Percentiles rank a stretch among this genome's conserved stretches.
Evolutionary conservation across 2,113 vertebrate genomes (phyloP).

Genomic region (Tychaedon coryphoeus): DNA sequence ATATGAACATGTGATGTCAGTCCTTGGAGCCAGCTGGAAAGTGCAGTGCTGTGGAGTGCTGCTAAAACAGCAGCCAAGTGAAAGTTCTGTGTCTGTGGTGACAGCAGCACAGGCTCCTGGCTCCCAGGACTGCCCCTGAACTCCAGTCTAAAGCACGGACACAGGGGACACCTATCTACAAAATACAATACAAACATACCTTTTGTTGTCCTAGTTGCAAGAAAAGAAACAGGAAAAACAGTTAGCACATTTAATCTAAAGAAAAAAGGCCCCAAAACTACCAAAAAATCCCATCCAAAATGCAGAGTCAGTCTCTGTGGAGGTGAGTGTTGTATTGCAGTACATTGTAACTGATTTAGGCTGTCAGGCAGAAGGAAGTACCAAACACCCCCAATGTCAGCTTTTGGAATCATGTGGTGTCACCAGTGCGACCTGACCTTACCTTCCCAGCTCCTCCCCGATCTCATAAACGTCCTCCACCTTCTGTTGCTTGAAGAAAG

Average conservation of each 20-base stretch:
- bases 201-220: background rate
- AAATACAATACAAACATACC: background rate
- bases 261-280: background rate
- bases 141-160: background rate
- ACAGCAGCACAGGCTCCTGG: background rate
- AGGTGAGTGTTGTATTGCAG: background rate
- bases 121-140: background rate
- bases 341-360: background rate
- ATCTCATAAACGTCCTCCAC: slow-evolving; percentile 93
- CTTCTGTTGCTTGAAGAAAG: slow-evolving; percentile 91
- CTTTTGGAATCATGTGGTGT: background rate
- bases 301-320: background rate
- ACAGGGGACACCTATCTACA: background rate
- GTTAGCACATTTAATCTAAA: background rate
- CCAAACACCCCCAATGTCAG: background rate
- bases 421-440: slow-evolving; percentile 2
- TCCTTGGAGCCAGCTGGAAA: background rate
- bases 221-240: background rate
- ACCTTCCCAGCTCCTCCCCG: slow-evolving; percentile 91
- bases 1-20: background rate
- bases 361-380: background rate
- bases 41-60: background rate
- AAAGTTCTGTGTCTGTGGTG: background rate
- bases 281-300: background rate
- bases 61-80: background rate